These are phyloP conservation scores for Erythrocercus mccallii DNA, from an alignment of 2,113 vertebrate species.

Conservation along the genomic window DNA sequence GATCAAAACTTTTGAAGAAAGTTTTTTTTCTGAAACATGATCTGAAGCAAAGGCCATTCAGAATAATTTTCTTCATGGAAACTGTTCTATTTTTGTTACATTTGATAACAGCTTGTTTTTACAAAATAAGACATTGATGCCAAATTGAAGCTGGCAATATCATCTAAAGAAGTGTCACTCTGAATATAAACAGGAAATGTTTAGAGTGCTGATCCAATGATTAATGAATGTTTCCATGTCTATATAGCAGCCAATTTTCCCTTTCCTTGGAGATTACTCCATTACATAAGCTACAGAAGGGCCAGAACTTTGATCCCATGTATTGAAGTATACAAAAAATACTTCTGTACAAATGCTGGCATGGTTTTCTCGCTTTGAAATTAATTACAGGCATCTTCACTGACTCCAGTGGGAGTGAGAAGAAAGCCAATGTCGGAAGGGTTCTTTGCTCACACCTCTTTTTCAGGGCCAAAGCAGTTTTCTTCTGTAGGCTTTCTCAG, in stretches of 20 bases:
- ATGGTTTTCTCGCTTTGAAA: not conserved
- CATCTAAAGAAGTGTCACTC: conserved; percentile 42
- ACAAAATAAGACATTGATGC: not conserved
- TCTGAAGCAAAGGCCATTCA: not conserved
- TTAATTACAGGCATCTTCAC: not conserved
- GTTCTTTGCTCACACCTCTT: not conserved
- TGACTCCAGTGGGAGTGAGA: not conserved
- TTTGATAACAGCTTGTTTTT: conserved; percentile 55
- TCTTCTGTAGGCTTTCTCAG: not conserved
- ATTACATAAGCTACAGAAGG: conserved; percentile 26
- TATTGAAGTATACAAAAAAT: not conserved
- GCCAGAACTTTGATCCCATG: not conserved
- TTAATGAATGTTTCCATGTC: conserved; percentile 47
- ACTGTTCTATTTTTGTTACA: conserved; percentile 10
- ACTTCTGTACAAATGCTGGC: conserved; percentile 3
- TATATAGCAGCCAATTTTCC: conserved; percentile 33
- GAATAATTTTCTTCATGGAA: conserved; percentile 5
- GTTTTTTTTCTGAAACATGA: not conserved
- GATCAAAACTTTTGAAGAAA: not conserved
- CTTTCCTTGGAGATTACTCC: conserved; percentile 33
- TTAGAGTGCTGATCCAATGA: conserved; percentile 53
- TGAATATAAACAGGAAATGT: conserved; percentile 68
- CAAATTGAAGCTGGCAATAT: conserved; percentile 50
- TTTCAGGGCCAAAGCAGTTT: not conserved
- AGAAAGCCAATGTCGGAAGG: not conserved